Conservation (phyloP, 2,113 vertebrate genomes). For the Tricholaema leucomelas region DNA sequence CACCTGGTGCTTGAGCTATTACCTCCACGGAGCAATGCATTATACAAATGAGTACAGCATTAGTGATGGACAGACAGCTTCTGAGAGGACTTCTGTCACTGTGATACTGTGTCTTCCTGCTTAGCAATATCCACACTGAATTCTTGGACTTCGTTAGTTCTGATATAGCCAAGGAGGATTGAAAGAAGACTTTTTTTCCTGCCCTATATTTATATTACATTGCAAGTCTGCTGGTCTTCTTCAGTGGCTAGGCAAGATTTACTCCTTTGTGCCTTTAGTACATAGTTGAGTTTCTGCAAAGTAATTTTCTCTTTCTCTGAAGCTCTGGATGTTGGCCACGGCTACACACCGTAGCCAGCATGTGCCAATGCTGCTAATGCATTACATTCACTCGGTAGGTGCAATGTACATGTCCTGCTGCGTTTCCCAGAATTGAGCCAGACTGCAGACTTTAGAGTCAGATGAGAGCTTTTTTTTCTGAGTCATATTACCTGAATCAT, state of each 20-base stretch:
- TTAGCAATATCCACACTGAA: not conserved
- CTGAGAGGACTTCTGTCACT: not conserved
- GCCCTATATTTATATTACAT: not conserved
- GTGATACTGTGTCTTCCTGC: not conserved
- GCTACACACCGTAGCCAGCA: accelerated
- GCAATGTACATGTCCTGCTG: accelerated
- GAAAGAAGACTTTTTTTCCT: not conserved
- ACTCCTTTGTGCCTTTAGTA: not conserved
- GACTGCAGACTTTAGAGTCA: not conserved
- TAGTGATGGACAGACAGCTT: not conserved
- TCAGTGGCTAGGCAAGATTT: not conserved
- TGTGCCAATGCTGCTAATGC: not conserved
- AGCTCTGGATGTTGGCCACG: not conserved
- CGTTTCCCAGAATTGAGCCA: not conserved
- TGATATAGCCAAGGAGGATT: not conserved
- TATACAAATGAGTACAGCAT: accelerated
- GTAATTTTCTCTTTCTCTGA: not conserved
- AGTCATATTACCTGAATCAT: not conserved
- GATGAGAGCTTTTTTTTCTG: not conserved
- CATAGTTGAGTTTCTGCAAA: not conserved
- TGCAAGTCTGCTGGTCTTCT: not conserved
- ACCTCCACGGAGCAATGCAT: not conserved
- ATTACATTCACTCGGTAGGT: not conserved
- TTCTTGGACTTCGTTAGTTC: not conserved
- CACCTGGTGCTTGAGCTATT: accelerated